A percentile compares a stretch with the other conserved stretches of the same genome.
These are phyloP conservation scores for Antechinus flavipes DNA, from an alignment of 2,113 vertebrate genomes.

Conservation along the genomic window DNA sequence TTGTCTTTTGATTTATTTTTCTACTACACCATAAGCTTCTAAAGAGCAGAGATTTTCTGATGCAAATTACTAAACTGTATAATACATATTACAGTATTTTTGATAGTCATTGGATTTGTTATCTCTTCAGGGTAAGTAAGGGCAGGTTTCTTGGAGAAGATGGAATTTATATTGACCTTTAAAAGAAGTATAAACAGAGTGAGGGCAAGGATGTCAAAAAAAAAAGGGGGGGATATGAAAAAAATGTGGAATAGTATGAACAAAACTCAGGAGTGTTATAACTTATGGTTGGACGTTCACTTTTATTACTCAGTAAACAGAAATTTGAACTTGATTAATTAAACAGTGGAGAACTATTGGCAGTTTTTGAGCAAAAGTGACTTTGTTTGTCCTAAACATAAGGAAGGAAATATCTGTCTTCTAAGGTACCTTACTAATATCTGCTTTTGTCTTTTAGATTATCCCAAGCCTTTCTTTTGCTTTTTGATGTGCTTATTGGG, in stretches of 20 bases:
- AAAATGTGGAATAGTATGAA: background rate
- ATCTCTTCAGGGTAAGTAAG: background rate
- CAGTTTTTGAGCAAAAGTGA: background rate
- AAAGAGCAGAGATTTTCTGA: background rate
- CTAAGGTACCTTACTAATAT: background rate
- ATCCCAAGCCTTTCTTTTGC: background rate
- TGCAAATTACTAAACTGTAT: background rate
- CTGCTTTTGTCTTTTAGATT: background rate
- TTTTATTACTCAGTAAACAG: background rate
- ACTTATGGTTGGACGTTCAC: background rate
- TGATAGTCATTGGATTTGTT: background rate
- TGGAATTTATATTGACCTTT: background rate
- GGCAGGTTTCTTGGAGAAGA: background rate
- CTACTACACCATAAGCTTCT: background rate
- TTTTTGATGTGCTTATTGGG: background rate
- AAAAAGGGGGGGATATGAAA: background rate
- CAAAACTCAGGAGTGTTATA: background rate
- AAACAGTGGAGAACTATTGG: background rate
- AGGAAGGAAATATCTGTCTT: background rate
- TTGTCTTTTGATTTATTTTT: background rate
- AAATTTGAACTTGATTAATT: background rate
- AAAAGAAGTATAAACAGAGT: background rate
- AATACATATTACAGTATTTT: background rate
- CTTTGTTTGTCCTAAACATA: background rate
- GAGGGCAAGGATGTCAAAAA: background rate